Percentiles rank a stretch among this genome's conserved stretches.
These are phyloP conservation scores for Lochmaea crataegi DNA, from an alignment of 2,888 invertebrate species.

Conservation along the genomic window DNA sequence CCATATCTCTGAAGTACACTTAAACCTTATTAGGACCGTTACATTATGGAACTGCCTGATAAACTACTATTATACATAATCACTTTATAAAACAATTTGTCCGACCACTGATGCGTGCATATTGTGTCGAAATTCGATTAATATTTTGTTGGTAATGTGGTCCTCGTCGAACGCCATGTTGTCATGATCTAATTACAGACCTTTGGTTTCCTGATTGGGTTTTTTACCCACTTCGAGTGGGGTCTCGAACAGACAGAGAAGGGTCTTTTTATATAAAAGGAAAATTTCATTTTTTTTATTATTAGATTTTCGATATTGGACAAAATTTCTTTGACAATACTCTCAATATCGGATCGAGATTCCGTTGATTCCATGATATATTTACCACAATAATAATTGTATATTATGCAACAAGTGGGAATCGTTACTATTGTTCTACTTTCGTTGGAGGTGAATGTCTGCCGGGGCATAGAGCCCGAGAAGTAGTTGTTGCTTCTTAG, in stretches of 20 bases:
- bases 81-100: conserved; percentile 86
- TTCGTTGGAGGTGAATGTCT: too few relatives aligned
- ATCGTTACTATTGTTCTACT: too few relatives aligned
- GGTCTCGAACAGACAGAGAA: neutral
- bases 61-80: conserved; percentile 73
- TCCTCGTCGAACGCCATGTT: conserved; percentile 53
- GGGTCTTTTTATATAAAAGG: neutral
- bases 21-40: conserved; percentile 57
- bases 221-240: conserved; percentile 23
- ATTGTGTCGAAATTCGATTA: conserved; percentile 67
- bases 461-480: too few relatives aligned
- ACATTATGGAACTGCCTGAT: conserved; percentile 62
- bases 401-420: too few relatives aligned
- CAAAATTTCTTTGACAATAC: neutral
- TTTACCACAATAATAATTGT: too few relatives aligned
- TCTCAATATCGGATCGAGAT: too few relatives aligned
- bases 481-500: too few relatives aligned
- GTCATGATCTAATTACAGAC: conserved; percentile 53
- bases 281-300: conserved; percentile 1
- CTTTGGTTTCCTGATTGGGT: conserved; percentile 36
- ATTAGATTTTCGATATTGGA: neutral
- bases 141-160: conserved; percentile 63
- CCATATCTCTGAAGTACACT: conserved; percentile 56
- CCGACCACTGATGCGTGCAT: conserved; percentile 77
- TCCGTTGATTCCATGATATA: too few relatives aligned